These are phyloP conservation scores for Omphaloscelis lunosa DNA, from an alignment of 2,888 invertebrate genomes.

Conservation along the genomic window DNA sequence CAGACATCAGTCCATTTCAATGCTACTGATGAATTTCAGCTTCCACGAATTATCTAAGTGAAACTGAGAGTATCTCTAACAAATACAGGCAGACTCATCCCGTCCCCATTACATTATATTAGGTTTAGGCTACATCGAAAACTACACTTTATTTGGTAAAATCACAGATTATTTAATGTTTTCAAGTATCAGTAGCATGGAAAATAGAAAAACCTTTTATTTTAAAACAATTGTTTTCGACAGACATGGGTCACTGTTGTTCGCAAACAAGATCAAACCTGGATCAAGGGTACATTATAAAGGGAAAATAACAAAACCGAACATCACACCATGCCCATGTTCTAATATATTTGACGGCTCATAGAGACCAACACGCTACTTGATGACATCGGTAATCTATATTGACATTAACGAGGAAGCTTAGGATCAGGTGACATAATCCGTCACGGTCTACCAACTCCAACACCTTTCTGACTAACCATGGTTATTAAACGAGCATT, in stretches of 20 bases:
- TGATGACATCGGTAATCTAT: conserved; percentile 29
- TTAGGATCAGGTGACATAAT: conserved; percentile 50
- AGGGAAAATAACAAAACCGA: neutral
- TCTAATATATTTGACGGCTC: neutral
- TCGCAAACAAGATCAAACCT: neutral
- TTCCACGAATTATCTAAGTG: neutral
- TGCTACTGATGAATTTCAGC: conserved; percentile 1
- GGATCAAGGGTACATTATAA: no score
- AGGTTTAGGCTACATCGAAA: neutral
- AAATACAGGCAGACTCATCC: neutral
- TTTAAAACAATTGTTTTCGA: neutral
- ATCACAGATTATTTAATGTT: neutral
- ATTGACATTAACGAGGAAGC: conserved; percentile 32
- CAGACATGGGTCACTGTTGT: neutral
- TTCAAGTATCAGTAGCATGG: neutral
- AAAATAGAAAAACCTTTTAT: neutral
- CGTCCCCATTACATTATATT: neutral
- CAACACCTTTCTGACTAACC: conserved; percentile 33
- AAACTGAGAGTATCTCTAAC: neutral
- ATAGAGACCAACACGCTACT: neutral
- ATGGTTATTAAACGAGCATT: conserved; percentile 12
- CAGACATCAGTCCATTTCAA: neutral
- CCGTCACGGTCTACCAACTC: conserved; percentile 19
- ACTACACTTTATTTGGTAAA: neutral
- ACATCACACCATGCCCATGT: neutral